Base-by-base conservation (phyloP, 2,113 vertebrate species). In the Ondatra zibethicus region DNA sequence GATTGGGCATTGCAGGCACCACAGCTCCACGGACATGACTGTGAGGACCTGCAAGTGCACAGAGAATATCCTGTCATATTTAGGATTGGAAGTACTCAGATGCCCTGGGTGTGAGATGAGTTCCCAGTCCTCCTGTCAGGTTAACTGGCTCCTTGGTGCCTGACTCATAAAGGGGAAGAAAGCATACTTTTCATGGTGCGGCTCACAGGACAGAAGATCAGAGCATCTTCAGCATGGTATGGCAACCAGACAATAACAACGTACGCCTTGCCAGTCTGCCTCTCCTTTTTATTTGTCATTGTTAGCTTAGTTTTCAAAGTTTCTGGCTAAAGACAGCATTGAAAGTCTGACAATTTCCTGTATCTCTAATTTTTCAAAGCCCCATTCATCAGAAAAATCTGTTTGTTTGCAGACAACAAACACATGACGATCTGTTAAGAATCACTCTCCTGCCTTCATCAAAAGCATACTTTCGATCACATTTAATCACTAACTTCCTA, bases 391-490 rank as follows among this genome's bases (percentile, higher is more conserved):
- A 86, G 39, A 92, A 77, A 95, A 89, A 39, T 65, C 61, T 33
- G 94, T 52, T 65, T 42, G 33, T 66, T 65, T 47, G 33, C 36
- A 27, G 80, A 91, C 63, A 33, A 31, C 47, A 93, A 95, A 86
- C 31, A 88, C 65, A 65, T 3, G 76, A 36, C 93, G n/a, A 45
- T 92, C 50, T 93, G 89, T 39, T 47, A 65, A 85, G 75, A 36
- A 76, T 70, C 77, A 70, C 85, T 92, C n/a, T 47, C 29, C 75
- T 21, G 29, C 70, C 93, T 92, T 86, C 76, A 70, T 97, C 95
- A 96, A 96, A 97, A 97, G 90, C 93, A 91, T 47, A 97, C 92
- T 98, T 97, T 92, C 94, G 65, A 89, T 97, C 92, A 70, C 36
- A 92, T 97, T 96, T 97, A 84, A 98, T 52, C 82, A 63, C 70